phyloP scores from a whole-genome alignment of 1,140 invertebrate species.

The Idris sp. region DNA sequence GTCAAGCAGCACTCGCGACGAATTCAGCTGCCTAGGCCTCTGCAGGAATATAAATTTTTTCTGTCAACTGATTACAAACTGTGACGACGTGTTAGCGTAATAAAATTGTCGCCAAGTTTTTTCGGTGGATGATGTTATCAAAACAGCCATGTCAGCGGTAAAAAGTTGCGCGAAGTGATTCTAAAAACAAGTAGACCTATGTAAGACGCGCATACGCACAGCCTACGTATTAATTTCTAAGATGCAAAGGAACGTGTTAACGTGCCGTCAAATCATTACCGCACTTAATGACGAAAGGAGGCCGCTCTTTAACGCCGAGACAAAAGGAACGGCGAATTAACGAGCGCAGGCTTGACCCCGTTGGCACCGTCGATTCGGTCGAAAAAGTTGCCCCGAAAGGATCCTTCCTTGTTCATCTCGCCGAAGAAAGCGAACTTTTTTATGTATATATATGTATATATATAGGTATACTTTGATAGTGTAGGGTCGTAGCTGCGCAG shows the following conservation, averaged over 20 bases:
- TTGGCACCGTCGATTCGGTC: conserved; percentile 68
- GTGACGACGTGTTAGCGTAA: conserved; percentile 41
- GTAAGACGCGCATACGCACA: neutral
- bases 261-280: conserved; percentile 53
- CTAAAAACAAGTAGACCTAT: conserved; percentile 5
- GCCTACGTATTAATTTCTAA: too few species aligned
- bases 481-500: conserved; percentile 65
- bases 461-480: too few species aligned
- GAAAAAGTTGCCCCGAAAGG: conserved; percentile 46
- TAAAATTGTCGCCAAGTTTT: conserved; percentile 44
- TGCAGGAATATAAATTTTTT: too few species aligned
- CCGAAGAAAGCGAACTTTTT: conserved; percentile 51
- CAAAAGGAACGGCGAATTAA: conserved; percentile 73
- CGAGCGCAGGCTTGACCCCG: conserved; percentile 68
- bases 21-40: too few species aligned
- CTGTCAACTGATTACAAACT: neutral
- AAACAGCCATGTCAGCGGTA: neutral
- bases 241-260: conserved; percentile 24
- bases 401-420: conserved; percentile 38
- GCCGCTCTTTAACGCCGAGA: conserved; percentile 61
- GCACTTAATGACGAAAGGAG: conserved; percentile 55
- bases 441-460: too few species aligned
- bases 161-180: conserved; percentile 16
- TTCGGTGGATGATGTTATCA: conserved; percentile 16
- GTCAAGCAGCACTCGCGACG: conserved; percentile 57